Evolutionary conservation across 1,140 invertebrate species (phyloP).

Genomic region (Drosophila insularis): DNA sequence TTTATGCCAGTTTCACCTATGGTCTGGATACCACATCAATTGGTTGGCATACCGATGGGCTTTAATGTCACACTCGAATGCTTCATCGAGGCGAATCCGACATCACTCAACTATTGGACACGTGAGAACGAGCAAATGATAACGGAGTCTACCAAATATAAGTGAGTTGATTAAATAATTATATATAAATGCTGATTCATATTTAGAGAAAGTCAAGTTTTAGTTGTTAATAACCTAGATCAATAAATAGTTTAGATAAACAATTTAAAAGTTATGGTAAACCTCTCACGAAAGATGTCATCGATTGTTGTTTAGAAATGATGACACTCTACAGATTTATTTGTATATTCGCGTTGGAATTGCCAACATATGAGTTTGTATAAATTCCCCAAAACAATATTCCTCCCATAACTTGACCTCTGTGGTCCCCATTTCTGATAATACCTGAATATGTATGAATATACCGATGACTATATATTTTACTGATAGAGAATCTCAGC

Average conservation of each 20-base stretch:
- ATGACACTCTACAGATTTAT: too few relatives aligned
- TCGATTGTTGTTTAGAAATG: too few relatives aligned
- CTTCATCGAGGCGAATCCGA: slow-evolving; percentile 94
- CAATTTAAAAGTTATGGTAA: too few relatives aligned
- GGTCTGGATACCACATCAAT: slow-evolving; percentile 92
- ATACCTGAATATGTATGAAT: not conserved
- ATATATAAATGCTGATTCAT: not conserved
- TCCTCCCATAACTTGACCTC: not conserved
- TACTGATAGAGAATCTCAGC: not conserved
- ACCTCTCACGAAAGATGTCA: too few relatives aligned
- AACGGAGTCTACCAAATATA: slow-evolving; percentile 92
- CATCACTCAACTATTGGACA: slow-evolving; percentile 96
- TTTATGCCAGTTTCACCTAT: slow-evolving; percentile 89
- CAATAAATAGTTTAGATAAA: too few relatives aligned
- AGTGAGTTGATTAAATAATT: slow-evolving; percentile 70
- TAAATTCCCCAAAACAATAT: not conserved
- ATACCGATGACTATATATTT: too few relatives aligned
- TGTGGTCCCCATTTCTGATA: not conserved
- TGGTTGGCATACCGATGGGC: slow-evolving; percentile 91
- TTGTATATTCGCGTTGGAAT: too few relatives aligned
- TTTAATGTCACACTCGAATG: slow-evolving; percentile 93
- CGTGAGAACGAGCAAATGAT: slow-evolving; percentile 94
- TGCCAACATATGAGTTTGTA: too few relatives aligned
- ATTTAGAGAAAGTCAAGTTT: too few relatives aligned
- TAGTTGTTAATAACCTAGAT: too few relatives aligned